Base-by-base conservation (phyloP, 2,113 vertebrate species). In the Lophura nycthemera region DNA sequence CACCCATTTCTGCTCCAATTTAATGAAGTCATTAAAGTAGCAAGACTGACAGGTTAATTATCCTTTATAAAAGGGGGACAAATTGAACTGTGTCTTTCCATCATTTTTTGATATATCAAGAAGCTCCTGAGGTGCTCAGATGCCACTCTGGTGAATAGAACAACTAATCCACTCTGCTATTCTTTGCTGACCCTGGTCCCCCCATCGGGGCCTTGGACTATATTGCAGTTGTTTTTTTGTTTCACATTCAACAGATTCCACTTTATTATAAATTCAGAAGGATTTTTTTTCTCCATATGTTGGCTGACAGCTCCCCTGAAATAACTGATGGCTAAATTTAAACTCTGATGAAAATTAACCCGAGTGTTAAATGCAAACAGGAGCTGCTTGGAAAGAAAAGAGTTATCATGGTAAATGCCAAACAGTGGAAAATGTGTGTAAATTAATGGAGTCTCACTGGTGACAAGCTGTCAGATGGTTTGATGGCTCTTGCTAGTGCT, bases 1-100 rank as follows among this genome's bases (percentile, higher is more conserved):
- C 96, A 97, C 98, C 97, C 97, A 95, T 97, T 98, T 98, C 96
- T 94, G 95, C 96, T 98, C 97, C 98, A 97, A 98, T 99, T 98
- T 99, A 99, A 98, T 99, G 98, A 99, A 99, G 99, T 98, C 99
- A 98, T 99, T 98, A 98, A 98, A 98, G 98, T 98, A 97, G 97
- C 97, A 97, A 98, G 98, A 99, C 98, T 99, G 99, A 99, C 99
- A 99, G 99, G 98, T 99, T 99, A 99, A 99, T 99, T 99, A 99
- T 99, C 99, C 99, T 98, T 98, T 98, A 99, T 99, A 98, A 99
- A 99, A 99, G 98, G 98, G 98, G 98, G 98, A 99, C 99, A 99
- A 99, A 99, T 99, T 98, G 99, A 99, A 98, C 98, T 98, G 98
- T 99, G 99, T 99, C 98, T 99, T 98, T 99, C 98, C 98, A 99